Evolutionary conservation across 2,797 vertebrate genomes (phyloP).

Genomic region (Crax fasciolata): DNA sequence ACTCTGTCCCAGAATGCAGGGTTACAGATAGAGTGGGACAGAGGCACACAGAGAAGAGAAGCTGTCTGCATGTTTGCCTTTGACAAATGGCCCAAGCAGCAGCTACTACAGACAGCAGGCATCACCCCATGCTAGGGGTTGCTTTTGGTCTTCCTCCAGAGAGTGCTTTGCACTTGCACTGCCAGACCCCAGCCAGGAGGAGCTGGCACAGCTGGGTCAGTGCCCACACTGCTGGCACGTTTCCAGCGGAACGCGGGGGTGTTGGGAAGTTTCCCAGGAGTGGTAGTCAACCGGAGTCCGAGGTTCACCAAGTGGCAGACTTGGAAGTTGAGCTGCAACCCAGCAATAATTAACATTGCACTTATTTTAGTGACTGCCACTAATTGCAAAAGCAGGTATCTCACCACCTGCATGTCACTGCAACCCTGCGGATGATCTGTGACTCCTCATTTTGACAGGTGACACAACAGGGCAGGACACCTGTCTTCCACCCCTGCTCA

Average conservation of each 20-base stretch:
- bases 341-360: not conserved
- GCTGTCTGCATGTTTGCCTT: not conserved
- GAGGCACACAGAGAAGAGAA: not conserved
- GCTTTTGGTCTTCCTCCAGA: not conserved
- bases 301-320: not conserved
- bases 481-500: not conserved
- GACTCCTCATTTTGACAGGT: not conserved
- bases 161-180: not conserved
- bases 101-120: not conserved
- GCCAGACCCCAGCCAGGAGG: not conserved
- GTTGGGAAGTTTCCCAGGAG: not conserved
- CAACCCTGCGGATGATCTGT: not conserved
- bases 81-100: not conserved
- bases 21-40: not conserved
- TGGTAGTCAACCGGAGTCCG: not conserved
- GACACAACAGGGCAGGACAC: not conserved
- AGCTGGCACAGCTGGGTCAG: not conserved
- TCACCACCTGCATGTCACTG: not conserved
- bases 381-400: not conserved
- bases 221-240: accelerated
- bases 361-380: not conserved
- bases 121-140: not conserved
- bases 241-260: accelerated
- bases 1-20: not conserved
- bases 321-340: not conserved